Evolutionary conservation across 1,140 invertebrate species (phyloP).

Genomic region (Zaprionus davidi): DNA sequence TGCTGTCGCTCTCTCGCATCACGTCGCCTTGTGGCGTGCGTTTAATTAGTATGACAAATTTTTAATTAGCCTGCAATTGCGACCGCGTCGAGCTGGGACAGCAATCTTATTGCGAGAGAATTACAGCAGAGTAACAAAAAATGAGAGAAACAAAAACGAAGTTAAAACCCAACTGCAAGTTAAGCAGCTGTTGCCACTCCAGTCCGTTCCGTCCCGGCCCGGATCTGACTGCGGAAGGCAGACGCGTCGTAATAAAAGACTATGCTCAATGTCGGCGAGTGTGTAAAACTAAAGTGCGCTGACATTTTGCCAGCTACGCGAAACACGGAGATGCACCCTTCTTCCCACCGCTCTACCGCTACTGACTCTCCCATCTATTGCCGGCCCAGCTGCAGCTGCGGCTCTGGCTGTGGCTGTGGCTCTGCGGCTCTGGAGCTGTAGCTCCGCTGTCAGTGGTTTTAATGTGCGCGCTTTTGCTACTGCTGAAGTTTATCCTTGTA

Average conservation of each 20-base stretch:
- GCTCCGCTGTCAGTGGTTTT: slow-evolving; percentile 38
- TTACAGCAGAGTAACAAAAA: slow-evolving; percentile 50
- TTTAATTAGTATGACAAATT: slow-evolving; percentile 83
- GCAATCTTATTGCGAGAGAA: slow-evolving; percentile 75
- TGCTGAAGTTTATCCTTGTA: slow-evolving; percentile 71
- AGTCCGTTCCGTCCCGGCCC: slow-evolving; percentile 13
- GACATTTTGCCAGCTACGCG: slow-evolving; percentile 59
- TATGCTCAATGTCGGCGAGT: slow-evolving; percentile 78
- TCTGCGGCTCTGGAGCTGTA: slow-evolving; percentile 65
- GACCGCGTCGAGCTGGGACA: slow-evolving; percentile 62
- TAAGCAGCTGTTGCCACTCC: slow-evolving; percentile 65
- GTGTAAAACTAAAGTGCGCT: slow-evolving; percentile 75
- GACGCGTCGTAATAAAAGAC: slow-evolving; percentile 71
- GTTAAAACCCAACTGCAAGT: slow-evolving; percentile 48
- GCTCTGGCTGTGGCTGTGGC: slow-evolving; percentile 20
- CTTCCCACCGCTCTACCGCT: background rate
- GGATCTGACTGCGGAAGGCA: slow-evolving; percentile 45
- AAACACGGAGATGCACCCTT: slow-evolving; percentile 16
- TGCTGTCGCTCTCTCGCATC: slow-evolving; percentile 36
- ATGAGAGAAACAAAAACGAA: slow-evolving; percentile 17
- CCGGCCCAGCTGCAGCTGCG: slow-evolving; percentile 18
- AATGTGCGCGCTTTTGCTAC: slow-evolving; percentile 1
- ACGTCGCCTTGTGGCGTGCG: slow-evolving; percentile 52
- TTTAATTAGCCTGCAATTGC: slow-evolving; percentile 80
- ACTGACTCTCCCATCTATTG: slow-evolving; percentile 6